Evolutionary conservation across 2,888 invertebrate species (phyloP).

Genomic region (Lithosia quadra): DNA sequence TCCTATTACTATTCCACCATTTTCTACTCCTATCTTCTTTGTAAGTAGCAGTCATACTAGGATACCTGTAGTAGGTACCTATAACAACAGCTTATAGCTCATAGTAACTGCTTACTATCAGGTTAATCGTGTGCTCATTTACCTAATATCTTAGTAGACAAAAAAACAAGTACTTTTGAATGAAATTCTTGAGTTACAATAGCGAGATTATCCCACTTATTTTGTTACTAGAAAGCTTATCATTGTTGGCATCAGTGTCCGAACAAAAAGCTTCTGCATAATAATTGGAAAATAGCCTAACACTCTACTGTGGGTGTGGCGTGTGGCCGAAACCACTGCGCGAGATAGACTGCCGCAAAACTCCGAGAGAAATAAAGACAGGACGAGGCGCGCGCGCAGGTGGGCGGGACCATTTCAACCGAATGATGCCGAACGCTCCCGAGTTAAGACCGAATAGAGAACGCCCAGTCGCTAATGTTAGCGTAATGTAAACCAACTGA

Average conservation of each 20-base stretch:
- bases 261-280: slow-evolving; percentile 81
- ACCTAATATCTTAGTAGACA: not conserved
- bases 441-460: slow-evolving; percentile 69
- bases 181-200: slow-evolving; percentile 53
- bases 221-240: slow-evolving; percentile 78
- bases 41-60: not conserved
- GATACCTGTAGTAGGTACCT: not conserved
- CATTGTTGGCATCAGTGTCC: slow-evolving; percentile 69
- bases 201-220: slow-evolving; percentile 63
- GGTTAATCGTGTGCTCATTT: not conserved
- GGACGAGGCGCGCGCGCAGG: slow-evolving; percentile 58
- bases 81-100: not conserved
- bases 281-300: slow-evolving; percentile 83
- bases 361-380: slow-evolving; percentile 61
- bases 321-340: slow-evolving; percentile 53
- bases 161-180: slow-evolving; percentile 18
- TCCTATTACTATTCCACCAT: not conserved
- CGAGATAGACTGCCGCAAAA: slow-evolving; percentile 63
- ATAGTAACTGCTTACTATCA: not conserved
- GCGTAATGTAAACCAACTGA: slow-evolving; percentile 57
- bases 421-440: slow-evolving; percentile 72
- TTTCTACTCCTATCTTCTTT: not conserved
- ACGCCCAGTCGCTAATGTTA: slow-evolving; percentile 77
- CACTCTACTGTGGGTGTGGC: slow-evolving; percentile 76
- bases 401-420: slow-evolving; percentile 72